Evolutionary conservation across 2,888 invertebrate species (phyloP), one percentile per base, ranked within the genome.

Genomic region (Periphyllus acericola): DNA sequence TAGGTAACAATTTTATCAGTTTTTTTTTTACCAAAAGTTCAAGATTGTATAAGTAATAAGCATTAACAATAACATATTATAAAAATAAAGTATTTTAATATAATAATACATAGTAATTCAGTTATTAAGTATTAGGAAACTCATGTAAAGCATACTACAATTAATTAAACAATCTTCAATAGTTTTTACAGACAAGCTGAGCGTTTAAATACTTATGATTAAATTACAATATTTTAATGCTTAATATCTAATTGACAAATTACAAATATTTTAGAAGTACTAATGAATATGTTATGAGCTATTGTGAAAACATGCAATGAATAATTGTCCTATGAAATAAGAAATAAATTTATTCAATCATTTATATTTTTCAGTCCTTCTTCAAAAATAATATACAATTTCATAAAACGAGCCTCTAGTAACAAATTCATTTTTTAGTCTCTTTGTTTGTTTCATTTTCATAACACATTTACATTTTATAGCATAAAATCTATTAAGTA

Each of bases 71-170:
- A 11, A 85, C 32, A 76, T 32, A 76, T 46, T 78, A 84, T 14
- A 78, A 84, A 85, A 85, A 85, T 85, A 78, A 83, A 76, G 66
- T 85, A 68, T 68, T 85, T 68, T 60, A 76, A 76, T 85, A 68
- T 46, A 76, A 32, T 55, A 36, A 9, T 55, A 34, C 14, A 83
- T 74, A 29, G 11, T 83, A 40, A 52, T 71, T 29, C 36, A 66
- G 46, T 76, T 5, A 34, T 52, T 84, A 40, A 75, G 19, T 72
- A 32, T 75, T 25, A 76, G 19, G 9, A 8, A 84, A 46, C 40
- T n/a, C 19, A 72, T 55, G 4, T 55, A 11, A 5, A 66, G 75
- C 60, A 25, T 25, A 32, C 14, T 83, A 76, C 76, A 46, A 66
- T 46, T 84, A 25, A 40, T 83, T 14, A 29, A 36, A 66, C 21